Base-by-base conservation (phyloP, 1,140 invertebrate genomes). In the Helicoverpa armigera region DNA sequence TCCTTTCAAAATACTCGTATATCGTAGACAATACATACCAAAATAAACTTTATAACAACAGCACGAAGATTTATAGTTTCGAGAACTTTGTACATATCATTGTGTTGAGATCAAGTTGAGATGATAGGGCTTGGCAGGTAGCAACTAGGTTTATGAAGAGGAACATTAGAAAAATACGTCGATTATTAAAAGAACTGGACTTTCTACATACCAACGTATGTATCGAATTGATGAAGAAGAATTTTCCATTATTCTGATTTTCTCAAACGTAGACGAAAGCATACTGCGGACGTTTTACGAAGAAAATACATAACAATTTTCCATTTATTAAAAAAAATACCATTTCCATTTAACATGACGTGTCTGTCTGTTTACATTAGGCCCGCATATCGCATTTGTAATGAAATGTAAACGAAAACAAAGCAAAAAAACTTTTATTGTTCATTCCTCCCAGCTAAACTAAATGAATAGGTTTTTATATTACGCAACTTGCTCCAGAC, bases 101-200 rank as follows among this genome's bases (percentile, higher is more conserved):
- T 29, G 23, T 29, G 3, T 61, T 61, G 58, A 29, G 23, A 29
- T 14, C 14, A 61, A 13, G 3, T 61, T 61, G 58, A 29, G 23
- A 29, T 14, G 14, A 61, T 61, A 23, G 58, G 58, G 13, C 58
- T 61, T 12, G 23, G 58, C 58, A 61, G 23, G 58, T 65, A 43
- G 31, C n/a, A 14, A 35, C 23, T 14, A 43, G 61, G 43, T 65
- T 65, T 65, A 43, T 65, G n/a, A 43, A 65, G 31, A 31, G 10
- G 10, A 61, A 61, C 14, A 43, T 65, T 67, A 50, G 35, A 67
- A 50, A 67, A 23, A 67, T 67, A 67, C 7, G 3, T 35, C 35
- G 35, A 5, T 35, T 35, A 5, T 35, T 0, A 23, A 35, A 35
- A 35, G 35, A 43, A 43, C 35, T 43, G 9, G 5, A 9, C 5